These are phyloP conservation scores for Tautogolabrus adspersus DNA, from an alignment of 2,113 vertebrate genomes.

Conservation along the genomic window DNA sequence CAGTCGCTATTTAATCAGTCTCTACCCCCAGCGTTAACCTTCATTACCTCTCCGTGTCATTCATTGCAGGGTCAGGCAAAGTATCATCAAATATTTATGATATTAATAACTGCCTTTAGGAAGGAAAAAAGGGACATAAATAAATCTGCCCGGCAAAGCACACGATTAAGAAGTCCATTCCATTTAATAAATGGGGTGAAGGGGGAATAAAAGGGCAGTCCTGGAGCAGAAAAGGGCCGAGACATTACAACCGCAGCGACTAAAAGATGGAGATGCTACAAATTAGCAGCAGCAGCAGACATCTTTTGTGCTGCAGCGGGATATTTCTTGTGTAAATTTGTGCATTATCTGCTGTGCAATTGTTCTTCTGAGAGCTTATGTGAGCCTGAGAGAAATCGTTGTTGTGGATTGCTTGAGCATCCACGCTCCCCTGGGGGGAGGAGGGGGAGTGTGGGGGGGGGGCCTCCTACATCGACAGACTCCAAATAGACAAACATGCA, in stretches of 20 bases:
- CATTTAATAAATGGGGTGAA: conserved; percentile 65
- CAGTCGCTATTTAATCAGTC: conserved; percentile 74
- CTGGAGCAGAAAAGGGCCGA: conserved; percentile 3
- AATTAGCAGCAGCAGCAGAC: conserved; percentile 28
- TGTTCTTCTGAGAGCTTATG: conserved; percentile 64
- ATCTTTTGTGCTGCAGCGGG: conserved; percentile 2
- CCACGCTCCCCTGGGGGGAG: conserved; percentile 34
- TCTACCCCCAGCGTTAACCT: conserved; percentile 71
- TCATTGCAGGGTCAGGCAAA: conserved; percentile 78
- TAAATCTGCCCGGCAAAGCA: conserved; percentile 71
- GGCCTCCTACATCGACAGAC: conserved; percentile 68
- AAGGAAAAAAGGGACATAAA: conserved; percentile 70
- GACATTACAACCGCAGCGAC: not conserved
- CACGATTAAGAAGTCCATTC: conserved; percentile 73
- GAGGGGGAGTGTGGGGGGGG: conserved; percentile 1
- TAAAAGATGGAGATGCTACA: conserved; percentile 13
- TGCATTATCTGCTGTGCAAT: conserved; percentile 33
- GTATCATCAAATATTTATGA: conserved; percentile 83
- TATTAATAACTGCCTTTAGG: conserved; percentile 82
- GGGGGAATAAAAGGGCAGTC: conserved; percentile 56
- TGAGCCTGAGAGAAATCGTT: conserved; percentile 50
- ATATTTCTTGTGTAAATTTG: conserved; percentile 15
- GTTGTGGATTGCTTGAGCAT: conserved; percentile 72
- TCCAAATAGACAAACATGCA: conserved; percentile 64
- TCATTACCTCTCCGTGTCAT: conserved; percentile 70